Percentiles rank a stretch among this genome's conserved stretches.
phyloP scores from a whole-genome alignment of 2,888 invertebrate genomes.

The Lordiphosa andalusiaca region DNA sequence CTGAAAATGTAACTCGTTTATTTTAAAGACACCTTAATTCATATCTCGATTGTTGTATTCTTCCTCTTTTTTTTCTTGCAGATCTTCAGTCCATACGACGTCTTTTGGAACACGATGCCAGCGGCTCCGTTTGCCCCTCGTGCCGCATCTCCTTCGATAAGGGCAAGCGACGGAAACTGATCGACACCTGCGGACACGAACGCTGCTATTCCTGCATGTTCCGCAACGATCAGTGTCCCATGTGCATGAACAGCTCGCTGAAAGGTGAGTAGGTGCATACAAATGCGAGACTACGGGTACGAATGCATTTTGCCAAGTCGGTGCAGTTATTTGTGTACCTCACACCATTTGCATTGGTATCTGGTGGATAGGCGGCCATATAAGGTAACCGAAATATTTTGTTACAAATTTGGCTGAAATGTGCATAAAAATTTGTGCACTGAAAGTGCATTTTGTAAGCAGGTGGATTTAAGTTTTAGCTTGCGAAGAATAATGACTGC shows the following conservation, averaged over 20 bases:
- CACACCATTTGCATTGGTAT: conserved; percentile 32
- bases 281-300: neutral
- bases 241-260: conserved; percentile 84
- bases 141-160: conserved; percentile 97
- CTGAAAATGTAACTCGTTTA: conserved; percentile 3
- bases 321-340: conserved; percentile 12
- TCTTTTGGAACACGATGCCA: conserved; percentile 88
- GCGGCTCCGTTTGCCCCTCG: conserved; percentile 88
- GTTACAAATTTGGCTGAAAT: conserved; percentile 34
- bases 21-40: conserved; percentile 13
- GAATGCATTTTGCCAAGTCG: conserved; percentile 1
- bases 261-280: conserved; percentile 69
- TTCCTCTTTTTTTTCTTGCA: conserved; percentile 80
- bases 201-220: conserved; percentile 97
- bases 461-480: neutral
- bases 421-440: conserved; percentile 24
- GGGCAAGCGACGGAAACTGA: conserved; percentile 96
- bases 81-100: conserved; percentile 91
- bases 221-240: conserved; percentile 93
- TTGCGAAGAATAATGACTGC: neutral
- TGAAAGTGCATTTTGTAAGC: conserved; percentile 2
- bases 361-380: conserved; percentile 52
- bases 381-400: conserved; percentile 47
- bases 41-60: conserved; percentile 11
- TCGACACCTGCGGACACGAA: conserved; percentile 97